A percentile compares a stretch with the other conserved stretches of the same genome.
These are phyloP conservation scores for Psilanteris sp. DNA, from an alignment of 1,140 invertebrate genomes.

Conservation along the genomic window DNA sequence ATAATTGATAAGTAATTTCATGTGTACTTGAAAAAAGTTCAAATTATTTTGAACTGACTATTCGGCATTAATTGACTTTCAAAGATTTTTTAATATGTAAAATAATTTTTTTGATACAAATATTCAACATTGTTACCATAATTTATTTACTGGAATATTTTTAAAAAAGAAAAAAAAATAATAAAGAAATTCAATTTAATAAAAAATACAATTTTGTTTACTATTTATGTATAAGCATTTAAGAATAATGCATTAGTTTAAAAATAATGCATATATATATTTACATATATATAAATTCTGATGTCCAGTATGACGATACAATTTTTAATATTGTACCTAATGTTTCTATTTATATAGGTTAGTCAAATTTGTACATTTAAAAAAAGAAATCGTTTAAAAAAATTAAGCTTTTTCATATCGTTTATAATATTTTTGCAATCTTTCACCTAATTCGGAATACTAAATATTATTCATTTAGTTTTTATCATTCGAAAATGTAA, in stretches of 20 bases:
- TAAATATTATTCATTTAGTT: conserved; percentile 27
- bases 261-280: too few species aligned
- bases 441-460: conserved; percentile 30
- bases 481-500: conserved; percentile 23
- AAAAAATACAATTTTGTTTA: too few species aligned
- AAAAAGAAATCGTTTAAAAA: conserved; percentile 22
- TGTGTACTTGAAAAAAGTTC: not conserved
- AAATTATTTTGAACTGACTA: not conserved
- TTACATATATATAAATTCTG: too few species aligned
- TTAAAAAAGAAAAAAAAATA: too few species aligned
- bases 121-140: too few species aligned
- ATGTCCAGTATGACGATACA: too few species aligned
- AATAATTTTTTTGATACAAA: too few species aligned
- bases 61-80: not conserved
- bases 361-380: conserved; percentile 1
- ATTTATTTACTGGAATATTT: too few species aligned
- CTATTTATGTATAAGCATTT: too few species aligned
- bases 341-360: conserved; percentile 23
- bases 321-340: too few species aligned
- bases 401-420: conserved; percentile 10
- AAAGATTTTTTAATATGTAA: conserved; percentile 5
- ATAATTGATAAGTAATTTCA: conserved; percentile 24
- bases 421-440: conserved; percentile 38
- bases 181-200: too few species aligned
- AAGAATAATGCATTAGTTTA: too few species aligned